These are phyloP conservation scores for Dryoscopus gambensis DNA, from an alignment of 2,113 vertebrate species.

Conservation along the genomic window DNA sequence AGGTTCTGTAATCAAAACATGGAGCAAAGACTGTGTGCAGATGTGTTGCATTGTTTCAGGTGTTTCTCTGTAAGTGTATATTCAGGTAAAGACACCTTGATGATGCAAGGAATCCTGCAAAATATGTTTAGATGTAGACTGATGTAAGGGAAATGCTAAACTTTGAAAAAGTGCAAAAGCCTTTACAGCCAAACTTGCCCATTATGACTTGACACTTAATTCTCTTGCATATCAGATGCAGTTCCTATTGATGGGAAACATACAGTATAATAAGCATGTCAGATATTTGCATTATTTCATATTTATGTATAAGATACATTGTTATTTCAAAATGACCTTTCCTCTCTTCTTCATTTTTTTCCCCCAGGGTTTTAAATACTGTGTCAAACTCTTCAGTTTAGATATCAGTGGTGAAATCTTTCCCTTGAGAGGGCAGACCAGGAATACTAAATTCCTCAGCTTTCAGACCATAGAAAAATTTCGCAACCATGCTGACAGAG, in stretches of 20 bases:
- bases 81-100: neutral
- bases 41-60: neutral
- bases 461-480: conserved; percentile 92
- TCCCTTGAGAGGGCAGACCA: conserved; percentile 78
- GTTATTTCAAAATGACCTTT: neutral
- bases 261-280: neutral
- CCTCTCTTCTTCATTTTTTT: neutral
- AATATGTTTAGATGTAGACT: neutral
- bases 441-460: conserved; percentile 84
- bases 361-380: conserved; percentile 87
- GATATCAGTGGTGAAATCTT: conserved; percentile 79
- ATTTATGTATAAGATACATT: neutral
- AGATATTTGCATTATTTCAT: neutral
- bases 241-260: neutral
- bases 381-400: conserved; percentile 91
- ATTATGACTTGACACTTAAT: neutral
- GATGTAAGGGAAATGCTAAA: neutral
- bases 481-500: conserved; percentile 81
- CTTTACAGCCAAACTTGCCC: neutral
- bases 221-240: neutral
- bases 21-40: neutral
- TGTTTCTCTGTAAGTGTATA: neutral
- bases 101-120: neutral
- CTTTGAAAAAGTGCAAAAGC: neutral
- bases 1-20: neutral